Conservation (phyloP, 1,140 invertebrate genomes). For the Euwallacea fornicatus region DNA sequence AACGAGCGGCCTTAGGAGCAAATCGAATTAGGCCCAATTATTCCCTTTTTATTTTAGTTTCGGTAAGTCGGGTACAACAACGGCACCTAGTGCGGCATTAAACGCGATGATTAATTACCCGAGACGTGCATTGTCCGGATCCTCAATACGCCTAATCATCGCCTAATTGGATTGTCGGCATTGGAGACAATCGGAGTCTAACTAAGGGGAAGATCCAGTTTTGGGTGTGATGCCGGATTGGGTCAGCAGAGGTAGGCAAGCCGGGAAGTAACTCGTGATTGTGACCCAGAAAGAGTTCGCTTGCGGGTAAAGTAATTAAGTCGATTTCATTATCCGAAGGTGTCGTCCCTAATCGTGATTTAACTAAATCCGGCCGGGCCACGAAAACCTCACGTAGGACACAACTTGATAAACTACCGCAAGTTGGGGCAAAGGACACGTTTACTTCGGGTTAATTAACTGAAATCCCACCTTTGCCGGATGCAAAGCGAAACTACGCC, state of each 20-base stretch:
- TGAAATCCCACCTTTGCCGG: constrained; percentile 10
- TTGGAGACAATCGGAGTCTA: constrained; percentile 12
- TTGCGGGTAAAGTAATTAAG: constrained; percentile 34
- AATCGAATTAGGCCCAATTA: constrained; percentile 30
- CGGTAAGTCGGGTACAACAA: neutral
- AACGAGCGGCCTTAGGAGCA: constrained; percentile 32
- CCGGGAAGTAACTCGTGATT: neutral
- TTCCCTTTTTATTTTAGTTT: constrained; percentile 9
- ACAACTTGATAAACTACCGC: constrained; percentile 37
- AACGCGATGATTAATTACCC: constrained; percentile 34
- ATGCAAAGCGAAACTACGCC: neutral
- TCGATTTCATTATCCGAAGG: constrained; percentile 35
- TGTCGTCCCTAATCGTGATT: constrained; percentile 36
- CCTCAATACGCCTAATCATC: constrained; percentile 31
- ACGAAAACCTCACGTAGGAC: constrained; percentile 32
- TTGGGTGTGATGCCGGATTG: neutral
- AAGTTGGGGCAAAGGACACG: neutral
- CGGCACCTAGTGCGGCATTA: constrained; percentile 12
- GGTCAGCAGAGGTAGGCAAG: neutral
- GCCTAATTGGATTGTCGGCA: constrained; percentile 32
- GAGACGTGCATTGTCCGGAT: constrained; percentile 21
- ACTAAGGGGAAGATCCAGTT: constrained; percentile 8
- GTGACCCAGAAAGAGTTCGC: neutral
- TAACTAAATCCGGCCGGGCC: constrained; percentile 31
- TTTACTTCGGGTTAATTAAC: too few species aligned